These are phyloP conservation scores for Pocillopora verrucosa DNA, from an alignment of 64 coral and sea anemone genomes.

Conservation along the genomic window DNA sequence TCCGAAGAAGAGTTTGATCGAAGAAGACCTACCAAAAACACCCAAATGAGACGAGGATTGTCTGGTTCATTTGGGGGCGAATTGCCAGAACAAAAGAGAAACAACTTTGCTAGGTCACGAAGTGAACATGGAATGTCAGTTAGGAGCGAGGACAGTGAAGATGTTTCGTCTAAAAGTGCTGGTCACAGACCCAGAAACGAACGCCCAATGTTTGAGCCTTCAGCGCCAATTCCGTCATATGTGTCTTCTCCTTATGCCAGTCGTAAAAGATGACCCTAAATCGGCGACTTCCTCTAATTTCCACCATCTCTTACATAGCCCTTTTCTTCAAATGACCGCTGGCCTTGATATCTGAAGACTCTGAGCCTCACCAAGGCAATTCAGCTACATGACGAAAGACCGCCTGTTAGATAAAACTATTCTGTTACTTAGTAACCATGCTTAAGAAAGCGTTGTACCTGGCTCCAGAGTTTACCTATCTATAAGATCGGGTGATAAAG, in stretches of 20 bases:
- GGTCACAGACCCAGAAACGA: not conserved
- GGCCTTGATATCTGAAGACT: too few relatives aligned
- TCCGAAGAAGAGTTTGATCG: not conserved
- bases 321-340: too few relatives aligned
- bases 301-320: too few relatives aligned
- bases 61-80: not conserved
- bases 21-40: not conserved
- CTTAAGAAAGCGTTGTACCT: too few relatives aligned
- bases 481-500: too few relatives aligned
- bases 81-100: not conserved
- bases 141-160: not conserved
- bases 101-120: not conserved
- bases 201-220: constrained; percentile 22
- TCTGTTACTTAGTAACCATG: too few relatives aligned
- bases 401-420: too few relatives aligned
- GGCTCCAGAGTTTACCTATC: too few relatives aligned
- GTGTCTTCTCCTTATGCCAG: not conserved
- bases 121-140: constrained; percentile 27
- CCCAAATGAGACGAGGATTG: not conserved
- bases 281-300: not conserved
- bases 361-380: too few relatives aligned
- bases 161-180: not conserved
- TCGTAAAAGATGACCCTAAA: constrained; percentile 8
- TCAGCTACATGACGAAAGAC: too few relatives aligned
- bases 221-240: constrained; percentile 11